Conservation (phyloP, 2,797 vertebrate genomes). For the Lepilemur septentrionalis region DNA sequence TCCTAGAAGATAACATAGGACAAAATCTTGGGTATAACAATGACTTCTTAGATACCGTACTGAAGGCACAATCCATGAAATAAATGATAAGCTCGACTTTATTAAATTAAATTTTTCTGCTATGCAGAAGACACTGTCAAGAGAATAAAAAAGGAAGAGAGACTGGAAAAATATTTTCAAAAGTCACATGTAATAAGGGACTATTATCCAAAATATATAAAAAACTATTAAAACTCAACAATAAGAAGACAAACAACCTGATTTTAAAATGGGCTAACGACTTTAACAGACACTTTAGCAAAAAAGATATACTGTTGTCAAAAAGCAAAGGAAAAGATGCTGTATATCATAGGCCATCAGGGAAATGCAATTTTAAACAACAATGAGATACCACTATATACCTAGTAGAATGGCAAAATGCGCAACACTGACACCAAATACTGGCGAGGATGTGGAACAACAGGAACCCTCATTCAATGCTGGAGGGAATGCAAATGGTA, state of each 20-base stretch:
- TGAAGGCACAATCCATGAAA: neutral
- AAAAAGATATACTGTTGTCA: neutral
- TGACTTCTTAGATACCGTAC: neutral
- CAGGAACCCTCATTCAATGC: neutral
- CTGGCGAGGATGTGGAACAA: neutral
- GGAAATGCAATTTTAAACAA: neutral
- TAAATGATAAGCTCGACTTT: neutral
- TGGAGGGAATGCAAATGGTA: neutral
- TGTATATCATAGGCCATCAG: neutral
- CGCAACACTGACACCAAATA: neutral
- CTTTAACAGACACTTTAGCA: neutral
- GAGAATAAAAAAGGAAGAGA: neutral
- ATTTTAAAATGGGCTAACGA: neutral
- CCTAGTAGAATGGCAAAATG: neutral
- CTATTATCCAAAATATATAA: neutral
- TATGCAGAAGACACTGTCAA: neutral
- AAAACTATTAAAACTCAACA: neutral
- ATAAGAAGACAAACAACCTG: neutral
- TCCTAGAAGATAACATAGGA: neutral
- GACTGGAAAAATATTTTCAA: neutral
- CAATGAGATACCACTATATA: neutral
- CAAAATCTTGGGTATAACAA: neutral
- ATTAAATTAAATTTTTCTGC: neutral
- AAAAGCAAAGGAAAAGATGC: neutral
- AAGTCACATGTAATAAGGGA: neutral